Conservation (phyloP, 2,113 vertebrate genomes). For the Sialia sialis region DNA sequence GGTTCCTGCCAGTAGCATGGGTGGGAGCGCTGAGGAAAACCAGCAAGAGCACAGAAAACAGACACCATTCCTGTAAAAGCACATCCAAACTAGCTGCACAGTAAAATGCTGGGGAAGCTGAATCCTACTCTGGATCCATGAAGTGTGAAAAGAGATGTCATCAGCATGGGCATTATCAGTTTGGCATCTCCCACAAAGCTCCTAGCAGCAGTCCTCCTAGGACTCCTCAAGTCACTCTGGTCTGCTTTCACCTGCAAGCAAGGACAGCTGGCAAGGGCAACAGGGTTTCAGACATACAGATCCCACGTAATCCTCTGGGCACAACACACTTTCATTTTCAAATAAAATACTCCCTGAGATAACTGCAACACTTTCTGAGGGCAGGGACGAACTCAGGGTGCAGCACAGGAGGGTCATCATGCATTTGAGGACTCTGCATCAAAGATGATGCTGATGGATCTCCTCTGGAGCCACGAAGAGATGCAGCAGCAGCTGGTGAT, state of each 20-base stretch:
- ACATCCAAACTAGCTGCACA: background rate
- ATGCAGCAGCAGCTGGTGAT: background rate
- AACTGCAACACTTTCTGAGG: background rate
- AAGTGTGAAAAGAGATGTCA: background rate
- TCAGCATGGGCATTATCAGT: background rate
- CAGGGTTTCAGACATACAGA: background rate
- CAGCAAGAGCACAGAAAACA: background rate
- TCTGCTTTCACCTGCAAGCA: background rate
- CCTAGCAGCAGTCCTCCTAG: background rate
- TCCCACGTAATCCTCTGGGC: accelerated
- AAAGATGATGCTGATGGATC: background rate
- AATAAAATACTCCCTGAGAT: background rate
- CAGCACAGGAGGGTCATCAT: background rate
- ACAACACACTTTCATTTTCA: background rate
- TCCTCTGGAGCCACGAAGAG: background rate
- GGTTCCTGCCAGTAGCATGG: accelerated
- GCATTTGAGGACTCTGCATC: background rate
- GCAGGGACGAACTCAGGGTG: background rate
- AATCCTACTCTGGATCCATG: background rate
- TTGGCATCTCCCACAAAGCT: background rate
- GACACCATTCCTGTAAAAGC: background rate
- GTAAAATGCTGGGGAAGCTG: background rate
- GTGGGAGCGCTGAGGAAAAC: background rate
- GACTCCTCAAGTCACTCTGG: background rate
- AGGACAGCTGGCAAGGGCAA: background rate